Evolutionary conservation across 2,113 vertebrate species (phyloP), one percentile per base, ranked within the genome.

Genomic region (Pandion haliaetus): DNA sequence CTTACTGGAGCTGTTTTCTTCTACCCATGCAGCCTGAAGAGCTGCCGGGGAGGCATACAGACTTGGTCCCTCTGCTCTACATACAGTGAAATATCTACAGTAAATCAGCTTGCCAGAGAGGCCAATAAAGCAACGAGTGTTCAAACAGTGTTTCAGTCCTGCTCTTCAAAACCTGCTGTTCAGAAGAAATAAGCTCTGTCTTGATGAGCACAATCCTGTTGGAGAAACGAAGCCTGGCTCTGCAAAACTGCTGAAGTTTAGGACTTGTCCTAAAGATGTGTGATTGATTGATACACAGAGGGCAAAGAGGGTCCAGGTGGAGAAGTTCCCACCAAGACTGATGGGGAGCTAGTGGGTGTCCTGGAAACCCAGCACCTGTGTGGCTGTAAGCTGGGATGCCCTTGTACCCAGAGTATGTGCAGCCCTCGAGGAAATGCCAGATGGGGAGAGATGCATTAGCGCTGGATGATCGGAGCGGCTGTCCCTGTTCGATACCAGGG

Each of bases 101-200:
- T 92, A 92, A 82, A 93, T 93, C 65, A 90, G n/a, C 9, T 93
- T 85, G 38, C 83, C 28, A 47, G 70, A 90, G 47, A 93, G 88
- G 47, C 82, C 38, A 92, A 76, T 82, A 93, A 85, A 85, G 47
- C 49, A 83, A 42, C 0, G 1, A 92, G 34, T 61, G 62, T 69
- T 96, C 86, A 69, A 92, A 81, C 54, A 76, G 49, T 83, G n/a
- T 72, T 83, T 88, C 76, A 88, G 49, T 7, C 16, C 67, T 47
- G 40, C 58, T 65, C 44, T 77, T 83, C 49, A 86, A 69, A 86
- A 88, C 42, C 44, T 65, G 36, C 57, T 76, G 40, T 31, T 93
- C 25, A 71, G 44, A 92, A 82, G 47, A 28, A 50, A 70, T 31
- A 52, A 42, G 24, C 18, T 90, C 71, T 77, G 58, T 63, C 47